These are phyloP conservation scores for Chalcis sispes DNA, from an alignment of 2,888 invertebrate genomes.

Conservation along the genomic window DNA sequence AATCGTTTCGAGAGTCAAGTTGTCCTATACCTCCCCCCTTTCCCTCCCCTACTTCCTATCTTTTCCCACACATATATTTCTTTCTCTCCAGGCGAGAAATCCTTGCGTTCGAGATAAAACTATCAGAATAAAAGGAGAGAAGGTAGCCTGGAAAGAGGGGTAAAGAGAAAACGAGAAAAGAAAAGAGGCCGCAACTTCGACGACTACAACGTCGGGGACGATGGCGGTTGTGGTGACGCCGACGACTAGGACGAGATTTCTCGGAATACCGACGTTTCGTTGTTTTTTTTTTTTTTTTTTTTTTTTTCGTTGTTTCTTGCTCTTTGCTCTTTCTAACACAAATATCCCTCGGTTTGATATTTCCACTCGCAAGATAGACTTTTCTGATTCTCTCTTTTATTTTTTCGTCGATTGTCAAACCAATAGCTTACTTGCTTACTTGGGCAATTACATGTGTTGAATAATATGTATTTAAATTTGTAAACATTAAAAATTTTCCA, in stretches of 20 bases:
- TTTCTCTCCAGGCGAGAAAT: conserved; percentile 31
- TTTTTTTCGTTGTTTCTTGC: conserved; percentile 21
- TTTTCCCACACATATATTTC: no score
- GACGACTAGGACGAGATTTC: conserved; percentile 38
- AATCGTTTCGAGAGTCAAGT: conserved; percentile 25
- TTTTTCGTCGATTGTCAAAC: conserved; percentile 12
- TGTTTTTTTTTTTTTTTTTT: conserved; percentile 22
- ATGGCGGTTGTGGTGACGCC: conserved; percentile 9
- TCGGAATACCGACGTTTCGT: conserved; percentile 28
- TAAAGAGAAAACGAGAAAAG: conserved; percentile 33
- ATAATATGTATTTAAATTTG: neutral
- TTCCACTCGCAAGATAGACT: conserved; percentile 14
- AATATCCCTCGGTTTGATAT: conserved; percentile 23
- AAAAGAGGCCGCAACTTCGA: conserved; percentile 39
- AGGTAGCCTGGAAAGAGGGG: neutral
- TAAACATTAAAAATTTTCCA: neutral
- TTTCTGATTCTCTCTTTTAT: neutral
- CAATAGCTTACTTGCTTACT: conserved; percentile 21
- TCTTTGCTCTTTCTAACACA: conserved; percentile 24
- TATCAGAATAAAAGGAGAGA: conserved; percentile 39
- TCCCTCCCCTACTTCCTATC: neutral
- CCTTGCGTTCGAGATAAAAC: conserved; percentile 47
- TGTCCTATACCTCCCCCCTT: neutral
- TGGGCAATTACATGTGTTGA: conserved; percentile 14
- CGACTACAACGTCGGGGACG: neutral